Evolutionary conservation across 2,113 vertebrate genomes (phyloP), one percentile per base, ranked within the genome.

Genomic region (Heptranchias perlo): DNA sequence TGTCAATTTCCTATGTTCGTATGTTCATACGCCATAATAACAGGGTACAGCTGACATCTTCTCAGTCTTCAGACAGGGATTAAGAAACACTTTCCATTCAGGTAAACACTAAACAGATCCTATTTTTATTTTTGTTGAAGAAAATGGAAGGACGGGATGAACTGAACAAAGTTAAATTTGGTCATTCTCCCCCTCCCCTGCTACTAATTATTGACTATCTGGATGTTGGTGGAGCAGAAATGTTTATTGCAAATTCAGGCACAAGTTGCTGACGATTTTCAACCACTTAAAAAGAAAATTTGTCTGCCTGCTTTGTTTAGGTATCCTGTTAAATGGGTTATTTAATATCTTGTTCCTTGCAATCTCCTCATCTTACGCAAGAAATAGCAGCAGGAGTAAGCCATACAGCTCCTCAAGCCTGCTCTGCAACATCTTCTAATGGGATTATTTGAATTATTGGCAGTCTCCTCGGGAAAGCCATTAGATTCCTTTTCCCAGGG

Each of bases 391-490:
- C n/a, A n/a, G n/a, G n/a, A n/a, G n/a, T n/a, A n/a, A n/a, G n/a
- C n/a, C n/a, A n/a, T n/a, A n/a, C n/a, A n/a, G n/a, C n/a, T n/a
- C n/a, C n/a, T n/a, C n/a, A n/a, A n/a, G n/a, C n/a, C n/a, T n/a
- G n/a, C n/a, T n/a, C n/a, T n/a, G n/a, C n/a, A n/a, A n/a, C n/a
- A n/a, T n/a, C 47, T 54, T 23, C 47, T 54, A 86, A 87, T 87
- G 25, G 84, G 84, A 87, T 87, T 52, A 87, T 87, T 87, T 87
- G 84, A 52, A 52, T 87, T 87, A 87, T 54, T 87, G 23, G 16
- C 39, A 47, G 39, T 87, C 84, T 87, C 23, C 11, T 52, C 47
- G 23, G 49, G 28, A 54, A 87, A 52, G 49, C 54, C 84, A 87
- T 87, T 87, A 11, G 49, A 23, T 54, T 87, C 23, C 47, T 87